These are phyloP conservation scores for Catagonus wagneri DNA, from an alignment of 2,113 vertebrate species.

Conservation along the genomic window DNA sequence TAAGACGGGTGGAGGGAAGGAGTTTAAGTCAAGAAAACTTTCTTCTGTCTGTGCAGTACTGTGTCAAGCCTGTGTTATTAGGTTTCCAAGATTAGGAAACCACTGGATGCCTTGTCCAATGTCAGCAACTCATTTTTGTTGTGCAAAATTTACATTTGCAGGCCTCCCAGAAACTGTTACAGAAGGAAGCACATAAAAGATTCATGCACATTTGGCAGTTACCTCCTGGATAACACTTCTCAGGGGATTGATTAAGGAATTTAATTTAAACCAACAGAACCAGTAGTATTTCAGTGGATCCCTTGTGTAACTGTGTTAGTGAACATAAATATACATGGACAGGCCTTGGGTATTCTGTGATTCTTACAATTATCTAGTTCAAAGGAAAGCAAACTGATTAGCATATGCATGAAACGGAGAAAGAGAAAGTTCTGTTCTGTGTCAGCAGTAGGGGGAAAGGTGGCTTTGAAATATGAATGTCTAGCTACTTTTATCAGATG, in stretches of 20 bases:
- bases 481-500: constrained; percentile 48
- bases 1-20: not conserved
- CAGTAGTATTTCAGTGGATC: constrained; percentile 76
- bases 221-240: constrained; percentile 79
- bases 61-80: constrained; percentile 30
- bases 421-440: constrained; percentile 57
- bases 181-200: constrained; percentile 78
- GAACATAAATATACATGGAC: constrained; percentile 84
- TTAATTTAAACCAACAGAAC: constrained; percentile 83
- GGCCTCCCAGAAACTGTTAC: constrained; percentile 66
- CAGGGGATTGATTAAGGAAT: constrained; percentile 83
- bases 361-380: constrained; percentile 82
- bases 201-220: constrained; percentile 70
- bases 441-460: constrained; percentile 63
- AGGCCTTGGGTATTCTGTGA: constrained; percentile 78
- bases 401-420: constrained; percentile 76
- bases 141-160: constrained; percentile 68
- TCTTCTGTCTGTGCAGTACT: not conserved
- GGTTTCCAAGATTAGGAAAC: constrained; percentile 22
- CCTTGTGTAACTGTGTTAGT: constrained; percentile 69
- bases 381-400: constrained; percentile 82
- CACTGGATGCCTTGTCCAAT: constrained; percentile 55
- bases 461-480: constrained; percentile 58
- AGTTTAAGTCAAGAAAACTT: not conserved
- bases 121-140: constrained; percentile 63